Evolutionary conservation across 2,888 invertebrate species (phyloP), one percentile per base, ranked within the genome.

Genomic region (Danaus chrysippus): DNA sequence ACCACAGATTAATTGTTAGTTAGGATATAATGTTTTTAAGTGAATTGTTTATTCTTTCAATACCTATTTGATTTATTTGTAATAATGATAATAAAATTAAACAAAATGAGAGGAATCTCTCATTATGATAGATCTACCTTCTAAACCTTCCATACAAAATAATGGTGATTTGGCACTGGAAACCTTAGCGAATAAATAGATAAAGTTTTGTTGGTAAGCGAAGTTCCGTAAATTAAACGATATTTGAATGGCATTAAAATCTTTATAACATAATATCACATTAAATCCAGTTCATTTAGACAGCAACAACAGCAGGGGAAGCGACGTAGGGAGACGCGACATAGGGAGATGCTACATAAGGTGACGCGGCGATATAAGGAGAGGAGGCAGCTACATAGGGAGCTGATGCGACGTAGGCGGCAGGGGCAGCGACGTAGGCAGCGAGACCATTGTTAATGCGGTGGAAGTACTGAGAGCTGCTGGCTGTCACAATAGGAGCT

Each of bases 391-490:
- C 49, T 1, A 49, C 49, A 17, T 49, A 49, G 17, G 49, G 49
- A 10, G 49, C 49, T 0, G 83, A 68, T 5, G 81, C 84, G 1
- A 83, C 81, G 65, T 84, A 84, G 0, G 85, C 78, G 1, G 84
- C 84, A 6, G 87, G 85, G 11, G 90, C 87, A 3, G 87, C 87
- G 1, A 88, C 84, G 75, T 87, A 91, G 0, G 83, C 87, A 44
- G 85, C 91, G 0, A 88, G 67, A 0, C 87, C 86, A 70, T 93
- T 94, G 86, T 93, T 93, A 76, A 93, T 92, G 70, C 94, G 92
- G 61, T 94, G 93, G 79, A 93, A 90, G 72, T 94, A 93, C 78
- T 95, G 94, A 19, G 93, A 93, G 82, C 94, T 94, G 73, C 92
- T 92, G 3, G 94, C 93, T 0, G 94, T 94, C 62, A 93, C 92